phyloP scores from a whole-genome alignment of 1,140 invertebrate species.

The Hycleus cichorii region DNA sequence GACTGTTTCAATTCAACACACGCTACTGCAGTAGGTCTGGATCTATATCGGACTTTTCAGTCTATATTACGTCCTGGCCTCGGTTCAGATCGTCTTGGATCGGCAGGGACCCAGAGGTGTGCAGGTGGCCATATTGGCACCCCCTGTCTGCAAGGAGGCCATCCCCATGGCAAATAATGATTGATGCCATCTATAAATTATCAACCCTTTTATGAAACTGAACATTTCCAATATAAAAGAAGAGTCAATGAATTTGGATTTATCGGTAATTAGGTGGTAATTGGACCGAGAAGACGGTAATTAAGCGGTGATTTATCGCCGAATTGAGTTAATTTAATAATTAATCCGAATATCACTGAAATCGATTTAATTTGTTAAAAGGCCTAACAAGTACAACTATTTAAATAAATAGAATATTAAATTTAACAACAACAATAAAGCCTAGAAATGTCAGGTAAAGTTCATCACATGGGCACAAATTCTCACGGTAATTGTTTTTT shows the following conservation, averaged over 20 bases:
- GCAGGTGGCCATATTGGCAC: constrained; percentile 17
- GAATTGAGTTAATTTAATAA: too few relatives aligned
- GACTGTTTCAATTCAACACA: constrained; percentile 6
- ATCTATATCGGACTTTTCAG: constrained; percentile 27
- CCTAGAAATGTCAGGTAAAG: constrained; percentile 10
- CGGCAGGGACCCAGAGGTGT: constrained; percentile 16
- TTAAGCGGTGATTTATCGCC: too few relatives aligned
- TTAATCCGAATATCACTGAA: too few relatives aligned
- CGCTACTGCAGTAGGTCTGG: constrained; percentile 23
- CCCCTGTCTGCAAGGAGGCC: not conserved
- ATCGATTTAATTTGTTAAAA: too few relatives aligned
- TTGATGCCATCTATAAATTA: too few relatives aligned
- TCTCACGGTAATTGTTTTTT: constrained; percentile 1
- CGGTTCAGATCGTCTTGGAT: constrained; percentile 17
- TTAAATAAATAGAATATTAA: constrained; percentile 18
- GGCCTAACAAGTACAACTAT: constrained; percentile 9
- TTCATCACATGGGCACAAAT: constrained; percentile 24
- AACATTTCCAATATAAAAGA: too few relatives aligned
- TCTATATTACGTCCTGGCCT: constrained; percentile 21
- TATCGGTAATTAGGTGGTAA: too few relatives aligned
- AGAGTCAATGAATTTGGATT: too few relatives aligned
- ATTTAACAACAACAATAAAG: not conserved
- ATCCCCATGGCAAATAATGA: too few relatives aligned
- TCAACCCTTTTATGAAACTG: too few relatives aligned
- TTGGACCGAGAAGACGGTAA: too few relatives aligned